Evolutionary conservation across 2,888 invertebrate species (phyloP).

Genomic region (Parnassius smintheus): DNA sequence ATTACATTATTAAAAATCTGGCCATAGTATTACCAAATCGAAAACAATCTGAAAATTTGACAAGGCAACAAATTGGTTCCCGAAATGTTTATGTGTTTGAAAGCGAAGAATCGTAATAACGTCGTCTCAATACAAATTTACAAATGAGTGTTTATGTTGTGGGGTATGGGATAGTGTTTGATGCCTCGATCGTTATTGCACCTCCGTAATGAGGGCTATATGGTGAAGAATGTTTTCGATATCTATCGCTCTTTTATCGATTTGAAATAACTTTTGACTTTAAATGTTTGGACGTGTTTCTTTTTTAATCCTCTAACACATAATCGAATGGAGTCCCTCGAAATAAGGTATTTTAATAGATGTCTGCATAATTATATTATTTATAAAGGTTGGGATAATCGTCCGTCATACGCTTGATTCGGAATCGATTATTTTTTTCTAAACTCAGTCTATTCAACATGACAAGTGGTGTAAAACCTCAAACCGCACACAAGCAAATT

Average conservation of each 20-base stretch:
- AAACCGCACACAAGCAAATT: constrained; percentile 20
- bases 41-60: constrained; percentile 34
- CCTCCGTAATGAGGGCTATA: constrained; percentile 18
- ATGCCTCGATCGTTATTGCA: background rate
- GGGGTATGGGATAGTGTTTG: constrained; percentile 14
- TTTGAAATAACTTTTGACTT: constrained; percentile 23
- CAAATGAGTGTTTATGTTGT: constrained; percentile 38
- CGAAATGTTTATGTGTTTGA: constrained; percentile 12
- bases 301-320: constrained; percentile 16
- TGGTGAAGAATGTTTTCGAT: constrained; percentile 1
- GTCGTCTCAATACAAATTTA: constrained; percentile 46
- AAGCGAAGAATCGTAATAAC: constrained; percentile 42
- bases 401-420: constrained; percentile 13
- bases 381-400: constrained; percentile 12
- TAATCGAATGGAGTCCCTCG: constrained; percentile 9
- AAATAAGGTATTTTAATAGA: constrained; percentile 1
- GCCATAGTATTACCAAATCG: constrained; percentile 36
- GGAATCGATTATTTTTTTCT: constrained; percentile 15
- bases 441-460: constrained; percentile 5
- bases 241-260: constrained; percentile 22
- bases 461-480: constrained; percentile 4
- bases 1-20: background rate
- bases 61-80: constrained; percentile 17
- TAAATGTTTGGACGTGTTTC: constrained; percentile 10
- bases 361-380: constrained; percentile 19